Percentiles rank a stretch among this genome's conserved stretches.
phyloP scores from a whole-genome alignment of 2,797 vertebrate genomes.

The Pangasius djambal region DNA sequence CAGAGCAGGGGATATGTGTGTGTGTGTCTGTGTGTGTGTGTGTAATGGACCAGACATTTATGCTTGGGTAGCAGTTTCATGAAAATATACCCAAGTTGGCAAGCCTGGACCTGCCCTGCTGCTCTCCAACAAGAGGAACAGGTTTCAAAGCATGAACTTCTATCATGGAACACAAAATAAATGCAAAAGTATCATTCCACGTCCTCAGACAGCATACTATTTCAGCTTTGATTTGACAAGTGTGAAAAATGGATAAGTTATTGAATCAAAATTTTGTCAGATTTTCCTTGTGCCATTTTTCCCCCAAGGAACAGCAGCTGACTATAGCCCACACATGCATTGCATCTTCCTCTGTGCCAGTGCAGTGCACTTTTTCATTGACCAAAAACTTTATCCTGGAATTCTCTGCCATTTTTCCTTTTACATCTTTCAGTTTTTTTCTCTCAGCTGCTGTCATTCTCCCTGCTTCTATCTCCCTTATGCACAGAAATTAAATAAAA shows the following conservation, averaged over 20 bases:
- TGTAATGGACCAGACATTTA: not conserved
- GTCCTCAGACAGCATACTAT: not conserved
- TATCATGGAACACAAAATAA: not conserved
- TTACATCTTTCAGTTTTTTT: slow-evolving; percentile 15
- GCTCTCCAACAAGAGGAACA: not conserved
- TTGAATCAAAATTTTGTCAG: slow-evolving; percentile 14
- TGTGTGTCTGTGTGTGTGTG: not conserved
- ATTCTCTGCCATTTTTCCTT: not conserved
- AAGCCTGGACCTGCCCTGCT: not conserved
- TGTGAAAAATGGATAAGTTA: slow-evolving; percentile 29
- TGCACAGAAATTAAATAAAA: not conserved
- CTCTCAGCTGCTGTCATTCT: not conserved
- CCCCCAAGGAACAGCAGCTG: slow-evolving; percentile 31
- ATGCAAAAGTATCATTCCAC: not conserved
- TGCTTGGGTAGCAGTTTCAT: not conserved
- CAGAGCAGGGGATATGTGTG: not conserved
- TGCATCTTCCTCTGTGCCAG: slow-evolving; percentile 27
- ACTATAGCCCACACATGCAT: slow-evolving; percentile 33
- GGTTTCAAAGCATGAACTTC: not conserved
- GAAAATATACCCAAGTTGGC: not conserved
- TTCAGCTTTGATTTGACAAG: not conserved
- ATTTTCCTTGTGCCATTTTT: slow-evolving; percentile 31
- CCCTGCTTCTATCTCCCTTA: not conserved
- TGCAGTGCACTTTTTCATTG: not conserved
- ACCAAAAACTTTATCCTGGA: slow-evolving; percentile 1